Evolutionary conservation across 2,113 vertebrate species (phyloP).

Genomic region (Psophia crepitans): DNA sequence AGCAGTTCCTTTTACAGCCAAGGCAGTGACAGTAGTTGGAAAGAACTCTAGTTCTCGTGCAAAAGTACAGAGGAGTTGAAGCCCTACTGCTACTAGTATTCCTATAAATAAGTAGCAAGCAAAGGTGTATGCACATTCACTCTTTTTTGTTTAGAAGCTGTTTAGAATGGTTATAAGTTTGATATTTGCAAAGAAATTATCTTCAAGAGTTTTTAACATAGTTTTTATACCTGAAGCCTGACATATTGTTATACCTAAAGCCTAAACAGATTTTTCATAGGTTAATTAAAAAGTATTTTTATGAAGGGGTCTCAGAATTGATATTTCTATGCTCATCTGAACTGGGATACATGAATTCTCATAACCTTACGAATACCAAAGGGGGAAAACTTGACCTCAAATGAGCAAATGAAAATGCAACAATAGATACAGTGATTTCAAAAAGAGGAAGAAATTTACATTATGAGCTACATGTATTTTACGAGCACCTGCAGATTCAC

Average conservation of each 20-base stretch:
- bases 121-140: background rate
- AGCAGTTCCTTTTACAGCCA: background rate
- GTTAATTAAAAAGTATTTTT: background rate
- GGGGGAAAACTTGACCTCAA: background rate
- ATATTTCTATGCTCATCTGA: background rate
- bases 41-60: background rate
- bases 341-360: background rate
- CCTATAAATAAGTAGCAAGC: background rate
- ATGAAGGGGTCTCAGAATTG: background rate
- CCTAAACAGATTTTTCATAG: background rate
- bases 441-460: background rate
- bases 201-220: background rate
- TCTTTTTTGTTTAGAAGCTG: background rate
- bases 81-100: background rate
- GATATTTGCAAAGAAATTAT: background rate
- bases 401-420: background rate
- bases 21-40: background rate
- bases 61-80: background rate
- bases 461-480: background rate
- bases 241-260: background rate
- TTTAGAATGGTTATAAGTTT: background rate
- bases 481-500: background rate
- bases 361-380: background rate
- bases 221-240: background rate
- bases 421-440: background rate